Percentiles rank a stretch among this genome's conserved stretches.
Conservation (phyloP, 2,113 vertebrate genomes). For the Origma solitaria region DNA sequence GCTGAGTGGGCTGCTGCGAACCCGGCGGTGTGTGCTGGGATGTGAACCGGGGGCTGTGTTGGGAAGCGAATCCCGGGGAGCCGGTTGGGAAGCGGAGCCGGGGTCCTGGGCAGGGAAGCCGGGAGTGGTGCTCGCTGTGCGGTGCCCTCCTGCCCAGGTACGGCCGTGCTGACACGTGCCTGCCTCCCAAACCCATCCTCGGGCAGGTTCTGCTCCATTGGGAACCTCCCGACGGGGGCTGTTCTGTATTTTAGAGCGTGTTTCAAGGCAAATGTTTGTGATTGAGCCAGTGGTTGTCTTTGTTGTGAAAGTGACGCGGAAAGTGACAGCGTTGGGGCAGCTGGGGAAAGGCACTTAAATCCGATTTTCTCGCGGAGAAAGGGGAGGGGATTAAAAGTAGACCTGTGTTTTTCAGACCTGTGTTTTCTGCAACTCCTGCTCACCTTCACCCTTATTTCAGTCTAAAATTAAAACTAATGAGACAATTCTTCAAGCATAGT, state of each 20-base stretch:
- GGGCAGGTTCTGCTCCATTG: fast-evolving
- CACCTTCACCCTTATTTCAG: fast-evolving
- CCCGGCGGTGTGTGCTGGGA: fast-evolving
- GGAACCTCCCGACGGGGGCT: fast-evolving
- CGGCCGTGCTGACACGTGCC: not conserved
- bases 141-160: not conserved
- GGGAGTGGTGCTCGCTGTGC: fast-evolving
- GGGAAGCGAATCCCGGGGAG: not conserved
- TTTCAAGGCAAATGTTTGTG: not conserved
- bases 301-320: not conserved
- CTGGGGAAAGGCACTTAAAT: fast-evolving
- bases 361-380: fast-evolving
- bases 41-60: fast-evolving
- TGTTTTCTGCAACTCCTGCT: not conserved
- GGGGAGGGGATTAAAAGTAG: fast-evolving
- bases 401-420: not conserved
- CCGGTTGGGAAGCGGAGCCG: not conserved
- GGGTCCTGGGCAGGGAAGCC: fast-evolving
- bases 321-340: not conserved
- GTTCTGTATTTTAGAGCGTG: fast-evolving
- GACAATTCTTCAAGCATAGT: fast-evolving
- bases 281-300: fast-evolving
- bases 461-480: not conserved
- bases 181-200: not conserved
- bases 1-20: not conserved